These are phyloP conservation scores for Globodera rostochiensis DNA, from an alignment of 1,140 invertebrate species.

Conservation along the genomic window DNA sequence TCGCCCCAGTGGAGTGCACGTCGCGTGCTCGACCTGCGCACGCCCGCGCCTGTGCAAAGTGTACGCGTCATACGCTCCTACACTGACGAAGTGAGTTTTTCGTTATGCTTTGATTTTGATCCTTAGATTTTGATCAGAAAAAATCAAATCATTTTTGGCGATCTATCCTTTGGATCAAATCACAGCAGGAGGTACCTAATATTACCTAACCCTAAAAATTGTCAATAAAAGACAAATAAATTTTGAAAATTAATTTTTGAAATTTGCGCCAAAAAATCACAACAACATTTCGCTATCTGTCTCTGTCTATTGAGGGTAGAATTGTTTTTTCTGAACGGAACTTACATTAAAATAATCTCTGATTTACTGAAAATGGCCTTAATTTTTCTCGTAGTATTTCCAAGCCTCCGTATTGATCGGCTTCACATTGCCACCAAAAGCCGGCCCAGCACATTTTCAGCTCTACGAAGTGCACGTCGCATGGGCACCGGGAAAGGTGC, in stretches of 20 bases:
- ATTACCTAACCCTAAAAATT: no score
- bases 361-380: constrained; percentile 19
- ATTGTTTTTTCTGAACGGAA: no score
- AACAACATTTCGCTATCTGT: no score
- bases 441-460: constrained; percentile 38
- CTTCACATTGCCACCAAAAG: constrained; percentile 48
- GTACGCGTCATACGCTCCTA: constrained; percentile 12
- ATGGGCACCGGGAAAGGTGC: constrained; percentile 51
- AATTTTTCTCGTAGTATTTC: constrained; percentile 20
- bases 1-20: constrained; percentile 57
- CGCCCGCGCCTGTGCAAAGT: constrained; percentile 34
- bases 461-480: constrained; percentile 56
- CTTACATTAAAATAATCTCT: neutral
- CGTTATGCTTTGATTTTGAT: no score
- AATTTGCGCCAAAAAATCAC: no score
- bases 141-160: no score
- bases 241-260: no score
- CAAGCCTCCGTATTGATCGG: constrained; percentile 50
- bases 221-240: no score
- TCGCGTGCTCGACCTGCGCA: constrained; percentile 54
- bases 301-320: no score
- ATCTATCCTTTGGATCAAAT: no score
- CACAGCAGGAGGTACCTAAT: no score
- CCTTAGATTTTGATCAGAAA: no score
- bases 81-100: neutral